These are phyloP conservation scores for Babylonia areolata DNA, from an alignment of 1,140 invertebrate genomes.

Conservation along the genomic window DNA sequence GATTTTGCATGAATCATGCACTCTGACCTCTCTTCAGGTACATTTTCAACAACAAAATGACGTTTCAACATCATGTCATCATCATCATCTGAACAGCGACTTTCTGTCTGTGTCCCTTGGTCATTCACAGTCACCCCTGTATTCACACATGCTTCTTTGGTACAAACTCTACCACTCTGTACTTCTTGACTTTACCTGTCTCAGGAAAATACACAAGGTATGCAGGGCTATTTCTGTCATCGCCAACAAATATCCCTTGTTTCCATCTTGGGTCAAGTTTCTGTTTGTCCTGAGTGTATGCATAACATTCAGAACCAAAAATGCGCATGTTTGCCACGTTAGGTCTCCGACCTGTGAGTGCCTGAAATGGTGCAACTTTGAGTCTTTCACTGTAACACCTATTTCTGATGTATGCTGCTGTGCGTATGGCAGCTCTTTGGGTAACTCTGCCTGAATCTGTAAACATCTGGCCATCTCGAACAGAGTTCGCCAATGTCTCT, in stretches of 20 bases:
- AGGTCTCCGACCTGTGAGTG: neutral
- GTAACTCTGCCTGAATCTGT: no score
- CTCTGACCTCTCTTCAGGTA: neutral
- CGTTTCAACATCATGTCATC: neutral
- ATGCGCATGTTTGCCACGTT: neutral
- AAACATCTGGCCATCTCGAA: no score
- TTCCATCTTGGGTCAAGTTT: conserved; percentile 42
- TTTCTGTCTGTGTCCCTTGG: no score
- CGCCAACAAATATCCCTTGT: conserved; percentile 51
- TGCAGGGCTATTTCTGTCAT: conserved; percentile 44
- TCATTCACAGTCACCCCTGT: no score
- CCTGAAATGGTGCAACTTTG: neutral
- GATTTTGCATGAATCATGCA: no score
- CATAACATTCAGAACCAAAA: neutral
- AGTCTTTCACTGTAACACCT: neutral
- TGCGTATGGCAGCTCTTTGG: neutral
- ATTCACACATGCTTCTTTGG: no score
- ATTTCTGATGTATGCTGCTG: neutral
- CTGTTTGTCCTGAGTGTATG: neutral
- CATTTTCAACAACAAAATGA: neutral
- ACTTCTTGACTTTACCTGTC: conserved; percentile 27
- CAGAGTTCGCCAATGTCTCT: no score
- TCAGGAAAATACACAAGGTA: conserved; percentile 48
- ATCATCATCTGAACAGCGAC: no score
- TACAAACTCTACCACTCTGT: conserved; percentile 46